Evolutionary conservation across 2,888 invertebrate genomes (phyloP).

Genomic region (Selenia dentaria): DNA sequence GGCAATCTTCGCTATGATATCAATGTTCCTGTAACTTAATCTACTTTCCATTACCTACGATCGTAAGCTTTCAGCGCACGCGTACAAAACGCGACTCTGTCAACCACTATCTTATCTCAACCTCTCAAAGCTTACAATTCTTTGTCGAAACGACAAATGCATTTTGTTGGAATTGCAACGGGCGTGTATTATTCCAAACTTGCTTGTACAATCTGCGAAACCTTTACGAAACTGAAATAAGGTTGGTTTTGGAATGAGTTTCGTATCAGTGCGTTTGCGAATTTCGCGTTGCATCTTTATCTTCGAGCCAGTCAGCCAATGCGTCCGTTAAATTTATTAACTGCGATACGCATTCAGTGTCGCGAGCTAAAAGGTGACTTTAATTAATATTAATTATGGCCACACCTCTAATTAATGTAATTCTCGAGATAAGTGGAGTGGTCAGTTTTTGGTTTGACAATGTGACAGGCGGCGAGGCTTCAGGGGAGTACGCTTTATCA

Average conservation of each 20-base stretch:
- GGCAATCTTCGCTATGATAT: slow-evolving; percentile 33
- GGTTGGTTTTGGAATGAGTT: slow-evolving; percentile 28
- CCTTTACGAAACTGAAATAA: slow-evolving; percentile 32
- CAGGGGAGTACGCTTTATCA: slow-evolving; percentile 8
- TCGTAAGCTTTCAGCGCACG: slow-evolving; percentile 44
- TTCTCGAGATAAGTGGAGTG: slow-evolving; percentile 71
- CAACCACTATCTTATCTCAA: slow-evolving; percentile 54
- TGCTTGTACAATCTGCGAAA: slow-evolving; percentile 16
- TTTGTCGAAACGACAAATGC: slow-evolving; percentile 45
- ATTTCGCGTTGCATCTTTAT: slow-evolving; percentile 73
- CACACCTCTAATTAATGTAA: slow-evolving; percentile 83
- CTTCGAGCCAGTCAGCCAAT: slow-evolving; percentile 72
- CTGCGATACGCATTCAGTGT: slow-evolving; percentile 83
- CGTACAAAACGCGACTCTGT: slow-evolving; percentile 37
- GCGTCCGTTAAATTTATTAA: slow-evolving; percentile 81
- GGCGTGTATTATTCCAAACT: slow-evolving; percentile 40
- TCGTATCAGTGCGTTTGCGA: slow-evolving; percentile 35
- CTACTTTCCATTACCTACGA: slow-evolving; percentile 39
- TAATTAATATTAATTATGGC: slow-evolving; percentile 84
- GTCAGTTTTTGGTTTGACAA: slow-evolving; percentile 46
- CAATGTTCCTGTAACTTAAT: slow-evolving; percentile 31
- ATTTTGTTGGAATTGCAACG: slow-evolving; percentile 49
- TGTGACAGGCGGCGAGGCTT: slow-evolving; percentile 19
- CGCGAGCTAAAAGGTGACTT: slow-evolving; percentile 80
- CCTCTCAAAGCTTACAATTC: slow-evolving; percentile 54